Conservation (phyloP, 1,140 invertebrate genomes). For the Drosophila miranda region DNA sequence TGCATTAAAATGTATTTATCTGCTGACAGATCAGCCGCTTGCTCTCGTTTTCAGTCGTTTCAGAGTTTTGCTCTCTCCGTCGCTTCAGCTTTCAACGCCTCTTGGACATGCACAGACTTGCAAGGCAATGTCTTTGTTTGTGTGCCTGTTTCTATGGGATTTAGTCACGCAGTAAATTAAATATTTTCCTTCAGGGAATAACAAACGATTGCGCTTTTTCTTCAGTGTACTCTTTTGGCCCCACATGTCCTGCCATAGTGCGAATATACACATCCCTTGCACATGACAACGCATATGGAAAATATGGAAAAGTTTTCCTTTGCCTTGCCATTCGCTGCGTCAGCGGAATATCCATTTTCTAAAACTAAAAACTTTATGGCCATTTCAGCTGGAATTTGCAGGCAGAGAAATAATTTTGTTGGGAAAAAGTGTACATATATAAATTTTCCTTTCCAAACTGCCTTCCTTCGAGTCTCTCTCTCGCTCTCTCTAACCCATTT, state of each 20-base stretch:
- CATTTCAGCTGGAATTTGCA: slow-evolving; percentile 24
- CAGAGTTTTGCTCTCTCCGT: no score
- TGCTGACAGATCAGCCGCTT: no score
- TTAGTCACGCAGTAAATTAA: no score
- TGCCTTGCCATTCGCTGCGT: slow-evolving; percentile 23
- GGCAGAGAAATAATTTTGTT: slow-evolving; percentile 13
- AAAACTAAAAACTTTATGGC: slow-evolving; percentile 33
- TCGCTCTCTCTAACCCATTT: slow-evolving; percentile 21
- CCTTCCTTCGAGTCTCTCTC: background rate
- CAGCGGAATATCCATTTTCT: slow-evolving; percentile 26
- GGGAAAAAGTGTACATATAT: slow-evolving; percentile 11
- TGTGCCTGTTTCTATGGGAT: no score
- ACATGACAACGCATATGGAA: slow-evolving; percentile 26
- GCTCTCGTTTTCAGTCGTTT: no score
- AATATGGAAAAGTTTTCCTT: slow-evolving; percentile 33
- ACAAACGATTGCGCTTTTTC: no score
- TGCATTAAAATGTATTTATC: no score
- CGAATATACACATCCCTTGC: slow-evolving; percentile 18
- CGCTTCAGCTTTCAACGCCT: no score
- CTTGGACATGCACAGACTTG: no score
- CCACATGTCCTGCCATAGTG: slow-evolving; percentile 14
- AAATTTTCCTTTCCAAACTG: background rate
- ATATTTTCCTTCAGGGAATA: no score
- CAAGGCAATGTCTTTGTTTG: no score
- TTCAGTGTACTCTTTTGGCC: background rate